Base-by-base conservation (phyloP, 53 echinoderm and acorn worm species). In the Glandiceps talaboti region DNA sequence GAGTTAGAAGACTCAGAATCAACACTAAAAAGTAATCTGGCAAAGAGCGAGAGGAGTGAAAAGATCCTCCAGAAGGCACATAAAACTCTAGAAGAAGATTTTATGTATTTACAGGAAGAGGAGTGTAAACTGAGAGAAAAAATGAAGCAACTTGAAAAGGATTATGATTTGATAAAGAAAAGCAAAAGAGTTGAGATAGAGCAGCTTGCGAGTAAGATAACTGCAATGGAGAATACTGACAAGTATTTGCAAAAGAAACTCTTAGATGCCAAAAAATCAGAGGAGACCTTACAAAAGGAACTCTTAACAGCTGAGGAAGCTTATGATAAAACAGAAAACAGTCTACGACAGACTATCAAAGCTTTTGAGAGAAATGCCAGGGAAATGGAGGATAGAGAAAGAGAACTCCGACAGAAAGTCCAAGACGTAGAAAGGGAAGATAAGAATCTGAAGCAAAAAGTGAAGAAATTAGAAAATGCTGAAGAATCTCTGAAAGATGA, bases 361-460 rank as follows among this genome's bases (percentile, higher is more conserved):
- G 1, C 73, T 1, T 77, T 77, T 84, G 84, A 76, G 82, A 87
- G 64, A 28, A 77, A 30, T 64, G 64, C 30, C 1, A 29, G 14
- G 28, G 75, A 33, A 25, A 27, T 87, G 30, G 79, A 79, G 75
- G 79, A 32, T 31, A 30, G 78, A 1, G 90, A 90, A 31, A 79
- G 81, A 33, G 81, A 79, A 30, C 79, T 85, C 73, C 76, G 74
- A 74, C 29, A 80, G 72, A 82, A 76, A 73, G 32, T 76, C 80
- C 77, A 85, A 75, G 78, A 88, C 33, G 30, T 82, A 33, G 88
- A 91, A 74, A 33, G 79, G 27, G 84, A 77, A 27, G 75, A 77
- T 27, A 31, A 74, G 45, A 86, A 83, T 30, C 77, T 80, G 30
- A 83, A 83, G 81, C 75, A 77, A 79, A 73, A 83, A 32, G 81